These are phyloP conservation scores for Syritta pipiens DNA, from an alignment of 2,888 invertebrate species.

Conservation along the genomic window DNA sequence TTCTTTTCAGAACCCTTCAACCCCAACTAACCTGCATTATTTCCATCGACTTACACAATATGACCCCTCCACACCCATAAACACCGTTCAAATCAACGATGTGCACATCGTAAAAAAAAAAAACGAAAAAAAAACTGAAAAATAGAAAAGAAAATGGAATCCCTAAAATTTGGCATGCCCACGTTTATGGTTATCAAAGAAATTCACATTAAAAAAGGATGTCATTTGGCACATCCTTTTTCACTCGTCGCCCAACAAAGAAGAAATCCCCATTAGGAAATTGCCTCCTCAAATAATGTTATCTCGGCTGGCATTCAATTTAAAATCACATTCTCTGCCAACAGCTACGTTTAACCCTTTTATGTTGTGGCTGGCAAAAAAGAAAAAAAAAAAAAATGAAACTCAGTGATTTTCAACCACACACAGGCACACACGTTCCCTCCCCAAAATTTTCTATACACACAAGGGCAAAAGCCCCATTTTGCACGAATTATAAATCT, in stretches of 20 bases:
- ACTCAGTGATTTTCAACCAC: conserved; percentile 22
- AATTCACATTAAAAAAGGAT: conserved; percentile 7
- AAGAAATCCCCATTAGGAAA: conserved; percentile 25
- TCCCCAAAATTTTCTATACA: background rate
- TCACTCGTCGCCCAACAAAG: conserved; percentile 7
- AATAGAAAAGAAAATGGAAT: too few species aligned
- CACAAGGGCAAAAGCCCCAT: conserved; percentile 1
- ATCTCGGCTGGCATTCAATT: conserved; percentile 38
- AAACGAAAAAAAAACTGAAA: too few species aligned
- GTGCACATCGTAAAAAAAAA: too few species aligned
- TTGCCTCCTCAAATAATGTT: conserved; percentile 30
- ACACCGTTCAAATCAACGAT: too few species aligned
- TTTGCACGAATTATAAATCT: conserved; percentile 34
- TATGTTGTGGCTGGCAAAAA: conserved; percentile 4
- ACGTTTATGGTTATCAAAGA: conserved; percentile 7
- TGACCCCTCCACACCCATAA: background rate
- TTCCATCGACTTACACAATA: background rate
- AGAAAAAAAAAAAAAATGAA: background rate
- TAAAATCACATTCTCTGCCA: conserved; percentile 20
- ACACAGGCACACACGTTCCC: too few species aligned
- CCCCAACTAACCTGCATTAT: background rate
- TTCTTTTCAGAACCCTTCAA: background rate
- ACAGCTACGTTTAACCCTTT: conserved; percentile 42
- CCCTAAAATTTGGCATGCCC: background rate
- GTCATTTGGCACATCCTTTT: conserved; percentile 6